Conservation (phyloP, 2,797 vertebrate genomes). For the Nannoperca obscura region DNA sequence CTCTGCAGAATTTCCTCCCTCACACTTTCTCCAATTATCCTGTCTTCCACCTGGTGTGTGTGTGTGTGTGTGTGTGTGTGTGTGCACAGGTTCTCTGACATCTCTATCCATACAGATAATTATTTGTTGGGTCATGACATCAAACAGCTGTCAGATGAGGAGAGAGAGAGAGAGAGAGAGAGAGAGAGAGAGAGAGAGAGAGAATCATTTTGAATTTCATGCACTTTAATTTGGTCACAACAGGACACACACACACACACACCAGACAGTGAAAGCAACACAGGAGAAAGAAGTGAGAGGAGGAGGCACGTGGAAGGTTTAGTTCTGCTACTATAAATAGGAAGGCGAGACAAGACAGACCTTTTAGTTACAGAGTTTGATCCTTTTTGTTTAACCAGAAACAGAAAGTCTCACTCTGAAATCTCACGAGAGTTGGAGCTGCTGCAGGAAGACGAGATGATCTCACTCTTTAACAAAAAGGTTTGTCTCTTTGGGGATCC, state of each 20-base stretch:
- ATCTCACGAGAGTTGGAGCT: no score
- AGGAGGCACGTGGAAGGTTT: not conserved
- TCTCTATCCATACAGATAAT: constrained; percentile 56
- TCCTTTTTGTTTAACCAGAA: no score
- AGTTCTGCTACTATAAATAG: not conserved
- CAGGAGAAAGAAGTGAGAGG: not conserved
- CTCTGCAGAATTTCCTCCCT: constrained; percentile 31
- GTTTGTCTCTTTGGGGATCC: no score
- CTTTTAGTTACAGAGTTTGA: no score
- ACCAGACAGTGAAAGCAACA: not conserved
- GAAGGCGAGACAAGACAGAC: no score
- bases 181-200: not conserved
- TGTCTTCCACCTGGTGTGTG: constrained; percentile 28
- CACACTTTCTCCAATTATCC: constrained; percentile 54
- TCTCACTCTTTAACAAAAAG: no score
- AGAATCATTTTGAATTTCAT: constrained; percentile 30
- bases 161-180: not conserved
- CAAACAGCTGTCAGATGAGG: constrained; percentile 40
- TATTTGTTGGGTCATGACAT: constrained; percentile 60
- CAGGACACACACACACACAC: not conserved
- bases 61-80: constrained; percentile 34
- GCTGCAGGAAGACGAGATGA: no score
- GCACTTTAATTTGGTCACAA: constrained; percentile 6
- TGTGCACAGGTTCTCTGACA: constrained; percentile 36
- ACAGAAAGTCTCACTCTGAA: no score